These are phyloP conservation scores for Neoascia interrupta DNA, from an alignment of 2,888 invertebrate genomes.

Conservation along the genomic window DNA sequence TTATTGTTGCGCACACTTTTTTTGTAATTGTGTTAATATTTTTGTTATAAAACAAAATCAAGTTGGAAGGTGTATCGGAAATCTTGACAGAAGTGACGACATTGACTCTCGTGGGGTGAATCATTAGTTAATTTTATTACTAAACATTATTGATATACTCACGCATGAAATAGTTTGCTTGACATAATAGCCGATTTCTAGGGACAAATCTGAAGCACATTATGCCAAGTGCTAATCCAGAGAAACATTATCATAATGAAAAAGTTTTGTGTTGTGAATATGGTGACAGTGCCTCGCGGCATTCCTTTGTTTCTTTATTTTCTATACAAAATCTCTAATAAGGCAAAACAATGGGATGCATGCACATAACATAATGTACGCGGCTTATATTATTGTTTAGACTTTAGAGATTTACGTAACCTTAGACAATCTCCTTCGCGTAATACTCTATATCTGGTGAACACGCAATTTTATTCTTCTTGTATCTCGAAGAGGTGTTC, in stretches of 20 bases:
- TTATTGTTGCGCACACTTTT: conserved; percentile 36
- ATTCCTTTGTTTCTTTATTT: not conserved
- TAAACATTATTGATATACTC: conserved; percentile 32
- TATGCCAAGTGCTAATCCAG: not conserved
- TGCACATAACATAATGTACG: too few species aligned
- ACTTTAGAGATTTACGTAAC: too few species aligned
- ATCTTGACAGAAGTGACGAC: conserved; percentile 21
- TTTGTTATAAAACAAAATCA: conserved; percentile 32
- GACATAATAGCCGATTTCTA: not conserved
- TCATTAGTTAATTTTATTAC: conserved; percentile 53
- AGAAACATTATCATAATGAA: too few species aligned
- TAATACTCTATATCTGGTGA: too few species aligned
- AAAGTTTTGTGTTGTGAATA: not conserved
- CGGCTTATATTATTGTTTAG: too few species aligned
- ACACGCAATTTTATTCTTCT: too few species aligned
- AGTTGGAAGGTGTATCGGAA: conserved; percentile 19
- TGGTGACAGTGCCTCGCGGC: not conserved
- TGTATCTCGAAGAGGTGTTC: too few species aligned
- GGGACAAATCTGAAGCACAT: conserved; percentile 8
- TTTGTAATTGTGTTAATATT: conserved; percentile 22
- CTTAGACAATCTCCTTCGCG: too few species aligned
- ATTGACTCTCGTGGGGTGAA: conserved; percentile 40
- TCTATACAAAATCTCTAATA: conserved; percentile 4
- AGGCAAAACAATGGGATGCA: too few species aligned
- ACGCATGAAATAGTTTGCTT: conserved; percentile 33